These are phyloP conservation scores for Arrhamphus sclerolepis DNA, from an alignment of 2,797 vertebrate species.

Conservation along the genomic window DNA sequence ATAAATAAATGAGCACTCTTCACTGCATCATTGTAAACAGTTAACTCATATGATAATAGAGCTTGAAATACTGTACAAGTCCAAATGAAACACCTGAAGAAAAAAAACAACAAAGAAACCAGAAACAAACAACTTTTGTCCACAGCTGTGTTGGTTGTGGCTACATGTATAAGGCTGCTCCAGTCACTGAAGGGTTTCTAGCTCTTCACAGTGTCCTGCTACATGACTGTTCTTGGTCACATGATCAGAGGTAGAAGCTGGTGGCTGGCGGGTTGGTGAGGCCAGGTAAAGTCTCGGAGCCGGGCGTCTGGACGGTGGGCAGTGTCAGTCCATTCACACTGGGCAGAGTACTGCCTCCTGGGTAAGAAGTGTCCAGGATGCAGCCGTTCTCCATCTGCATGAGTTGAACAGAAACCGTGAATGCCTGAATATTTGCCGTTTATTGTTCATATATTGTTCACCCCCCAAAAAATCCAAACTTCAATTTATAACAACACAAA, in stretches of 20 bases:
- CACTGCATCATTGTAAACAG: conserved; percentile 77
- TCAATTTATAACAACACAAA: too few relatives aligned
- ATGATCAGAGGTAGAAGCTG: conserved; percentile 77
- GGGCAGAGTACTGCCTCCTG: conserved; percentile 57
- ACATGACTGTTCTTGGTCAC: conserved; percentile 18
- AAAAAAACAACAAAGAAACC: conserved; percentile 17
- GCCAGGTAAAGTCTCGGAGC: conserved; percentile 54
- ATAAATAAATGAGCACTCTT: conserved; percentile 40
- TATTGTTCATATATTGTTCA: too few relatives aligned
- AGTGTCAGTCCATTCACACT: conserved; percentile 58
- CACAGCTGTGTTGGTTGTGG: conserved; percentile 35
- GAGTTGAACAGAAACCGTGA: neutral
- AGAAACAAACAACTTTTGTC: conserved; percentile 17
- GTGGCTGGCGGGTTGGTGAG: conserved; percentile 64
- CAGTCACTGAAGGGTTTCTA: conserved; percentile 51
- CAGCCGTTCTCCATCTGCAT: conserved; percentile 75
- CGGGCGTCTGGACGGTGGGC: conserved; percentile 57
- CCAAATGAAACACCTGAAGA: conserved; percentile 11
- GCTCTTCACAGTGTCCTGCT: conserved; percentile 35
- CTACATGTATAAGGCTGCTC: conserved; percentile 66
- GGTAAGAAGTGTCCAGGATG: conserved; percentile 58
- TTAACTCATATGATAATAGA: conserved; percentile 69
- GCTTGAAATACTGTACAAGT: conserved; percentile 40
- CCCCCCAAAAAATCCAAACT: too few relatives aligned
- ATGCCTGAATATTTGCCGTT: neutral